Base-by-base conservation (phyloP, 2,888 invertebrate species). In the Halictus quadricinctus region DNA sequence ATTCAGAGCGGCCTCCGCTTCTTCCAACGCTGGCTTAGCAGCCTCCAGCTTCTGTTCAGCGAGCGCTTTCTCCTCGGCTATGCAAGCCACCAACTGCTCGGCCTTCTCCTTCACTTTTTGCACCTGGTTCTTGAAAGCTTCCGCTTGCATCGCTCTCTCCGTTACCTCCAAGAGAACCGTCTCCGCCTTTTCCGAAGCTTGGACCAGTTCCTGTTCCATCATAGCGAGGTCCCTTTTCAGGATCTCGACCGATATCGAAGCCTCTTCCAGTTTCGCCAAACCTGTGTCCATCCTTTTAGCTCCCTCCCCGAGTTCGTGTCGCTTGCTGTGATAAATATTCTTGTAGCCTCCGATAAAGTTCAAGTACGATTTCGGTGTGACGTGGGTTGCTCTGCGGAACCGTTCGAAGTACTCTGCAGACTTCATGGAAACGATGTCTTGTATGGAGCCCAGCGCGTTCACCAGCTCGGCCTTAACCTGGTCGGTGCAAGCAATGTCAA, bases 271-370 rank as follows among this genome's bases (percentile, higher is more conserved):
- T 95, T 99, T 99, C 92, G 98, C 98, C 88, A 99, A 95, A 78
- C 99, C 99, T 5, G 98, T 98, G 93, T 99, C 99, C 99, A 99
- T 99, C 94, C 99, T 96, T 88, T 97, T 95, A 18, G 98, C 98
- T 58, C 99, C 97, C 91, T 98, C 97, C 5, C 98, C 98, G 48
- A 99, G 95, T 93, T 99, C 98, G 91, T 97, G 97, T 93, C 97
- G 97, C 94, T 98, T 99, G 94, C 96, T 96, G 88, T 97, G 96
- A 94, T 99, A 99, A 91, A 99, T 98, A 83, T 97, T 97, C 95
- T 99, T 99, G 95, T 99, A 99, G 50, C 99, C 99, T 25, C 97
- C 97, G 88, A 99, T 98, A 94, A 99, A 99, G 93, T 98, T 99
- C 36, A 99, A 95, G 94, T 99, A 99, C 0, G 99, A 99, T 95